Percentiles rank a stretch among this genome's conserved stretches.
Evolutionary conservation across 2,797 vertebrate genomes (phyloP).

Genomic region (Catamblyrhynchus diadema): DNA sequence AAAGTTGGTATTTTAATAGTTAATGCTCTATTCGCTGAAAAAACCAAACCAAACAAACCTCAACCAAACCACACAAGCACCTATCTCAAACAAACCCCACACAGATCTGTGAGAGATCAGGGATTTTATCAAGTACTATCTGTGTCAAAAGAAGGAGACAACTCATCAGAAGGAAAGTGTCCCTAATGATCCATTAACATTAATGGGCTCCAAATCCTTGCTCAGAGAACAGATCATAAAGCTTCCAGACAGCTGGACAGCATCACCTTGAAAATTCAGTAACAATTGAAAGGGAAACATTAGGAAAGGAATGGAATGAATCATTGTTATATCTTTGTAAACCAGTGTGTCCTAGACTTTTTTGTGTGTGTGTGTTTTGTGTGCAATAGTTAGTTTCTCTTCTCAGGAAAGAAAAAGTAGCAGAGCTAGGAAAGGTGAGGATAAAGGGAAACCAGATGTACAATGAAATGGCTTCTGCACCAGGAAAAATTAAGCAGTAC

Average conservation of each 20-base stretch:
- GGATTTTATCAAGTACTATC: neutral
- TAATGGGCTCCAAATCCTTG: neutral
- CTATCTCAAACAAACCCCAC: neutral
- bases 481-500: neutral
- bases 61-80: neutral
- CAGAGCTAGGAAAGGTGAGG: neutral
- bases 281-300: neutral
- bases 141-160: neutral
- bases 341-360: neutral
- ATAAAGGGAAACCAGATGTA: neutral
- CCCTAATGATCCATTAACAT: neutral
- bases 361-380: neutral
- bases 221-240: neutral
- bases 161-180: neutral
- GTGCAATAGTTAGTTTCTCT: neutral
- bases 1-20: neutral
- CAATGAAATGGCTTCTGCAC: neutral
- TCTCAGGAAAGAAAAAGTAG: neutral
- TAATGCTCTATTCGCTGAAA: neutral
- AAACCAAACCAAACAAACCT: neutral
- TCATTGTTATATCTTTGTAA: neutral
- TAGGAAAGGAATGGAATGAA: neutral
- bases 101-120: neutral
- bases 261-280: neutral
- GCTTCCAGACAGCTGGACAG: neutral